A percentile compares a stretch with the other conserved stretches of the same genome.
Conservation (phyloP, 2,888 invertebrate species). For the Agriopis marginaria region DNA sequence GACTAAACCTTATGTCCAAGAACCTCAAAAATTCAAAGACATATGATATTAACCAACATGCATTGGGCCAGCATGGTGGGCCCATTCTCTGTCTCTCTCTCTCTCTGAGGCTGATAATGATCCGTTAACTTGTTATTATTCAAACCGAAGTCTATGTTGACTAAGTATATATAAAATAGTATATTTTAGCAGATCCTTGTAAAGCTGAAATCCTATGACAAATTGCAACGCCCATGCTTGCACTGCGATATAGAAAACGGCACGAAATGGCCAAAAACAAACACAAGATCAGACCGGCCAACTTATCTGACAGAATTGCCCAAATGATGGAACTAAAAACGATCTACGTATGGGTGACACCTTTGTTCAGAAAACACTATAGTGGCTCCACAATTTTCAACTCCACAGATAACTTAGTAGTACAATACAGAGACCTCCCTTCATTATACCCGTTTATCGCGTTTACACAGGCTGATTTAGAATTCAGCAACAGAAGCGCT, state of each 20-base stretch:
- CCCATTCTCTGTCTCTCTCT: no score
- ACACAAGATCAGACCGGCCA: background rate
- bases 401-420: background rate
- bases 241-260: slow-evolving; percentile 13
- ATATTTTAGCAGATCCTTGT: background rate
- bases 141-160: no score
- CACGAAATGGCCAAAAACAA: slow-evolving; percentile 18
- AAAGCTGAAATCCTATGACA: slow-evolving; percentile 12
- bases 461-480: slow-evolving; percentile 66
- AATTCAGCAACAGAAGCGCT: slow-evolving; percentile 50
- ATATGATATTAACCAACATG: no score
- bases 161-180: background rate
- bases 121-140: no score
- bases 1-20: no score
- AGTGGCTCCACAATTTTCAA: background rate
- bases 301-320: background rate
- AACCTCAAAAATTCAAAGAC: no score
- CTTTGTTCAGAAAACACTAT: background rate
- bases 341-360: background rate
- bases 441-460: slow-evolving; percentile 57
- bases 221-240: slow-evolving; percentile 14
- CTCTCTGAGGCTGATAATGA: no score
- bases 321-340: background rate
- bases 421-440: slow-evolving; percentile 23
- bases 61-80: no score